Percentiles rank a stretch among this genome's conserved stretches.
These are phyloP conservation scores for Brachypteracias leptosomus DNA, from an alignment of 2,113 vertebrate species.

Conservation along the genomic window DNA sequence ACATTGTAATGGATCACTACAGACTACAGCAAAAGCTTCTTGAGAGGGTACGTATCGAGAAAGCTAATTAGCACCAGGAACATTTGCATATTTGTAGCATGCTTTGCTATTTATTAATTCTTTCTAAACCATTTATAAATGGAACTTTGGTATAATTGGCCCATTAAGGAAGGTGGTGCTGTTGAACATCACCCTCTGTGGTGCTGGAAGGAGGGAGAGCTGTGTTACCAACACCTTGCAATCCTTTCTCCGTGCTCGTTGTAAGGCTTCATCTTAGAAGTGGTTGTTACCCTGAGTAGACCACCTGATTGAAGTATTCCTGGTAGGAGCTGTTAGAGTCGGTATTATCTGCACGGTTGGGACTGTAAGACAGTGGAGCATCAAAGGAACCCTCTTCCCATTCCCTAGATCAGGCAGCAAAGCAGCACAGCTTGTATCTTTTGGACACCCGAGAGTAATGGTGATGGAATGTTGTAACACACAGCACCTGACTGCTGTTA, in stretches of 20 bases:
- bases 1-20: not conserved
- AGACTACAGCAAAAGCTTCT: not conserved
- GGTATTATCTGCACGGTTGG: not conserved
- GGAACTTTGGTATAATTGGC: not conserved
- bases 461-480: not conserved
- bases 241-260: not conserved
- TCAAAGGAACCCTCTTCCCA: not conserved
- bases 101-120: not conserved
- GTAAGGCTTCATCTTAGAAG: not conserved
- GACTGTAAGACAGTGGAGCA: not conserved
- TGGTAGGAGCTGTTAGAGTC: not conserved
- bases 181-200: not conserved
- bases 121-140: constrained; percentile 26
- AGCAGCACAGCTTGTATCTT: not conserved
- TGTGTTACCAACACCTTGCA: not conserved
- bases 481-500: not conserved
- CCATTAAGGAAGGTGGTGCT: not conserved
- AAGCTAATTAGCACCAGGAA: not conserved
- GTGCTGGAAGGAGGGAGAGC: not conserved
- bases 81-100: not conserved
- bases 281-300: not conserved
- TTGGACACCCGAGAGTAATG: not conserved
- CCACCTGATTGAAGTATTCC: not conserved
- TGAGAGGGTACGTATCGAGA: not conserved
- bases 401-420: not conserved